These are phyloP conservation scores for Solea solea DNA, from an alignment of 2,113 vertebrate genomes.

Conservation along the genomic window DNA sequence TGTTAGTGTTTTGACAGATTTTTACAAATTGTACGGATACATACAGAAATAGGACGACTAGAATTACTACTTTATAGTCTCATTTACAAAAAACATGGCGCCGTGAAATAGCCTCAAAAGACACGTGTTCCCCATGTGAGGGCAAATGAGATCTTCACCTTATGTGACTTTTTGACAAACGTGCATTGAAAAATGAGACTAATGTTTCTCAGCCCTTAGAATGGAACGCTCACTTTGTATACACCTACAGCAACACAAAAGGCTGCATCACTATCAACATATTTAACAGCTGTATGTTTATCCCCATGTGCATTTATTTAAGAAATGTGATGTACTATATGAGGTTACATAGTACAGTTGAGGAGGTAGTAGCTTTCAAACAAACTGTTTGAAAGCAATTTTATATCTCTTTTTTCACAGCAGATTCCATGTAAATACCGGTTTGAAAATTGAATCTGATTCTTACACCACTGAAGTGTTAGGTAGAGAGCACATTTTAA, in stretches of 20 bases:
- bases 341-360: neutral
- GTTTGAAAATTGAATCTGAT: too few species aligned
- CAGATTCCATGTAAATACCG: too few species aligned
- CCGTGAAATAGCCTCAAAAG: neutral
- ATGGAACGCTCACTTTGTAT: neutral
- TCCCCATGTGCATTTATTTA: neutral
- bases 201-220: neutral
- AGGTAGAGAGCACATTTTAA: neutral
- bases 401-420: too few species aligned
- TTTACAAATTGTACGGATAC: neutral
- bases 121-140: neutral
- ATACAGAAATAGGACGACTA: neutral
- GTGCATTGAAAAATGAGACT: neutral
- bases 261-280: too few species aligned
- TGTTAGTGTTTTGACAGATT: neutral
- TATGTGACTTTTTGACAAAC: neutral
- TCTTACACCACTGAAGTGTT: neutral
- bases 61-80: neutral
- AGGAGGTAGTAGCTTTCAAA: too few species aligned
- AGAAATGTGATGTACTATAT: neutral
- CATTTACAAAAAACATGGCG: neutral
- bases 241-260: too few species aligned
- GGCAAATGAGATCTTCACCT: neutral
- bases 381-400: too few species aligned
- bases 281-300: too few species aligned